Conservation (phyloP, 2,113 vertebrate species). For the Cnemophilus loriae region DNA sequence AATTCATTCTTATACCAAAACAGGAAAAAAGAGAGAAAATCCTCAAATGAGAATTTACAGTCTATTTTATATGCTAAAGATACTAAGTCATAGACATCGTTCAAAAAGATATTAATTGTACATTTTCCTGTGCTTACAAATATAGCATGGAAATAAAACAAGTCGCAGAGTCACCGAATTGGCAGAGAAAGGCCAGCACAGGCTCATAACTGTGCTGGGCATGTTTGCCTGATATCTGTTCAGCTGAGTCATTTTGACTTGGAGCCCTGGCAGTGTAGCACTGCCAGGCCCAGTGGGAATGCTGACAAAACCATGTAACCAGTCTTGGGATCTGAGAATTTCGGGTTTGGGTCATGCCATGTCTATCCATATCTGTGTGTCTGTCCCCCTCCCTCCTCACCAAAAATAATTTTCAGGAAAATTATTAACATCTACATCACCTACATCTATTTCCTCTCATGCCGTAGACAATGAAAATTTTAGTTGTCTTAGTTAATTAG, state of each 20-base stretch:
- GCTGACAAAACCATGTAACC: background rate
- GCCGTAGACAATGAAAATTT: background rate
- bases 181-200: background rate
- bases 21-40: background rate
- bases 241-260: background rate
- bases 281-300: background rate
- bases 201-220: background rate
- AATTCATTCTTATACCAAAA: background rate
- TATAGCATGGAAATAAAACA: background rate
- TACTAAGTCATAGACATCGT: background rate
- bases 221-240: background rate
- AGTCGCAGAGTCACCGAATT: background rate
- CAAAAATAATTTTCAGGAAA: background rate
- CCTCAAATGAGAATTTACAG: background rate
- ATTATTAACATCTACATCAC: background rate
- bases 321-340: background rate
- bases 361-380: background rate
- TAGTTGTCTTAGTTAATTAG: background rate
- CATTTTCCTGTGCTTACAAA: background rate
- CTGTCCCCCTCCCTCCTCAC: accelerated
- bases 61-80: background rate
- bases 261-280: background rate
- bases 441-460: background rate
- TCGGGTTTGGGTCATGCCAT: background rate
- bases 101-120: background rate